Base-by-base conservation (phyloP, 2,113 vertebrate genomes). In the Hyperopisus bebe region DNA sequence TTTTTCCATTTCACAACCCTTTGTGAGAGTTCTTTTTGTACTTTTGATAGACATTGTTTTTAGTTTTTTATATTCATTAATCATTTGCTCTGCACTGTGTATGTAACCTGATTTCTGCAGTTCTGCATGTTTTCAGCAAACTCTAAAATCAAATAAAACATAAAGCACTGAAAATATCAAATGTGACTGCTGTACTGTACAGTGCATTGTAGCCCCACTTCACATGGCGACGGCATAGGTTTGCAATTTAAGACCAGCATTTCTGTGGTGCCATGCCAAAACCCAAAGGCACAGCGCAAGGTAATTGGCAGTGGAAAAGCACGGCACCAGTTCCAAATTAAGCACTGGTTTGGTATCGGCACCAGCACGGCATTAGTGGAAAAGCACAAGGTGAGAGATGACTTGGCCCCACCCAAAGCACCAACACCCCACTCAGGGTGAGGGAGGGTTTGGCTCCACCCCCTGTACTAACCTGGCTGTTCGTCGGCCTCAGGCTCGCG, bases 401-500 rank as follows among this genome's bases (percentile, higher is more conserved):
- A 58, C 3, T 21, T 58, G 21, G 55, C 21, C 55, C 21, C n/a
- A 27, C 62, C 9, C 62, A 11, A 27, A 27, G 3, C 51, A 1
- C 62, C 9, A n/a, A 66, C n/a, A 27, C 62, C n/a, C 11, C 62
- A 3, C n/a, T 66, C 62, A 70, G n/a, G n/a, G 27, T 70, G n/a
- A 31, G 10, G 55, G 55, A n/a, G 6, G 55, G 24, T 9, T 62
- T n/a, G 55, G 55, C 55, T n/a, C 55, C 8, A 0, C 55, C 55
- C 55, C 62, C 62, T 70, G 10, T 19, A n/a, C 91, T 9, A 90
- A 99, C 98, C 98, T 96, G 97, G 96, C 10, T 97, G 97, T 83
- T 98, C 98, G 0, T 95, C 94, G 0, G 96, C 92, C 0, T 92
- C 70, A 13, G 96, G 97, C 82, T 97, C 95, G 90, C 95, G 95